Percentiles rank a stretch among this genome's conserved stretches.
Evolutionary conservation across 2,888 invertebrate genomes (phyloP).

Genomic region (Acanthosepion esculentum): DNA sequence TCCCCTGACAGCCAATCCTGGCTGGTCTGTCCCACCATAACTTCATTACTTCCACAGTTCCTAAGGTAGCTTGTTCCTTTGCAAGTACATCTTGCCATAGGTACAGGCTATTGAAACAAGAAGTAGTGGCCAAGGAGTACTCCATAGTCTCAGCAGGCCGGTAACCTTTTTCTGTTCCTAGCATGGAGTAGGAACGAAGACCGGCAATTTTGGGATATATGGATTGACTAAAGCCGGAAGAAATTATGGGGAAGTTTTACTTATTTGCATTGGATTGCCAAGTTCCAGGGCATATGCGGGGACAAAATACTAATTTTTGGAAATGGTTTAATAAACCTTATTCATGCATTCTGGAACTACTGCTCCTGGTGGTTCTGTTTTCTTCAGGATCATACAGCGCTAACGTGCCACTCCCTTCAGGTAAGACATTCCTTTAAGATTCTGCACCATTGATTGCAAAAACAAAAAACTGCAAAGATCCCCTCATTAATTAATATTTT

Average conservation of each 20-base stretch:
- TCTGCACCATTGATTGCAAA: neutral
- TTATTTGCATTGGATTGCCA: constrained; percentile 36
- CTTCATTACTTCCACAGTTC: constrained; percentile 36
- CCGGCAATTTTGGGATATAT: constrained; percentile 47
- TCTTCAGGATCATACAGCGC: constrained; percentile 43
- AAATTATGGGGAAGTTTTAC: constrained; percentile 37
- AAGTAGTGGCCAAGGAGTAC: constrained; percentile 39
- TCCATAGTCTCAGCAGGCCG: constrained; percentile 46
- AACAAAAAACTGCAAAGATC: neutral
- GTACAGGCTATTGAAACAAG: constrained; percentile 43
- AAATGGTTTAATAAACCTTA: constrained; percentile 46
- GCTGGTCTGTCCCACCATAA: neutral
- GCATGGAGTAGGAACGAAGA: constrained; percentile 44
- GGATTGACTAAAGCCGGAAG: constrained; percentile 38
- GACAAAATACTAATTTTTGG: constrained; percentile 43
- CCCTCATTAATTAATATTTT: neutral
- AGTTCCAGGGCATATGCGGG: constrained; percentile 35
- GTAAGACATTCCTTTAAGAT: neutral
- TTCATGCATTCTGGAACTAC: constrained; percentile 43
- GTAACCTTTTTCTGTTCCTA: constrained; percentile 42
- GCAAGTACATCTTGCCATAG: constrained; percentile 45
- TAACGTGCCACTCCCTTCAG: constrained; percentile 38
- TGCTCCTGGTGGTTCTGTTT: constrained; percentile 45
- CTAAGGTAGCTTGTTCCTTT: constrained; percentile 41
- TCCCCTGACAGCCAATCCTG: constrained; percentile 39